Evolutionary conservation across 2,888 invertebrate species (phyloP), one percentile per base, ranked within the genome.

Genomic region (Rhogogaster chlorosoma): DNA sequence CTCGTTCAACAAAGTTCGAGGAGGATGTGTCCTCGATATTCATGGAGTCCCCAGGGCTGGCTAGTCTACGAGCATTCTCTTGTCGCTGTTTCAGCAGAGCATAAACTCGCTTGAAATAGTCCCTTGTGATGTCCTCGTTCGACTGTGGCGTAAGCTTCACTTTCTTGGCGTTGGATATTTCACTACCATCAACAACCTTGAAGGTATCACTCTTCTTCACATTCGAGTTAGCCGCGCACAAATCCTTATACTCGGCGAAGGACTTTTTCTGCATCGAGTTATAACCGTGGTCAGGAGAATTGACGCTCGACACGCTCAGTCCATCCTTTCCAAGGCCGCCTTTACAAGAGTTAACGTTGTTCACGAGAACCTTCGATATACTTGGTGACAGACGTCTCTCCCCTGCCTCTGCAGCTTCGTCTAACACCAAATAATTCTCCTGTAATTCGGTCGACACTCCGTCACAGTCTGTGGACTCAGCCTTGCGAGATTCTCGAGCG

Each of bases 71-170:
- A 67, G 87, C 87, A 15, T 87, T 87, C 67, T 88, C 88, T 61
- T 90, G 90, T 38, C 91, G 88, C 75, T 87, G 90, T 85, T 91
- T 92, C 87, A 93, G 86, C 70, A 92, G 88, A 80, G 92, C 92
- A 87, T 93, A 93, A 86, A 93, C 93, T 73, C 93, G 88, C 53
- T 87, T 89, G 86, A 93, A 93, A 86, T 93, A 93, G 88, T 93
- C 92, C 85, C 87, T 90, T 1, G 91, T 89, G 26, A 90, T 90
- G 84, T 92, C 91, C 84, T 91, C 90, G 85, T 90, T 91, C 80
- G 90, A 90, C 83, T 57, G 84, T 57, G 29, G 80, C 67, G 86
- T 83, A 61, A 84, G 61, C 5, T 84, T 86, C 10, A 86, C 86
- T 10, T 85, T 84, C 64, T 92, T 32, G n/a, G 7, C 45, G 3